These are phyloP conservation scores for Anoplophora glabripennis DNA, from an alignment of 1,140 invertebrate species.

Conservation along the genomic window DNA sequence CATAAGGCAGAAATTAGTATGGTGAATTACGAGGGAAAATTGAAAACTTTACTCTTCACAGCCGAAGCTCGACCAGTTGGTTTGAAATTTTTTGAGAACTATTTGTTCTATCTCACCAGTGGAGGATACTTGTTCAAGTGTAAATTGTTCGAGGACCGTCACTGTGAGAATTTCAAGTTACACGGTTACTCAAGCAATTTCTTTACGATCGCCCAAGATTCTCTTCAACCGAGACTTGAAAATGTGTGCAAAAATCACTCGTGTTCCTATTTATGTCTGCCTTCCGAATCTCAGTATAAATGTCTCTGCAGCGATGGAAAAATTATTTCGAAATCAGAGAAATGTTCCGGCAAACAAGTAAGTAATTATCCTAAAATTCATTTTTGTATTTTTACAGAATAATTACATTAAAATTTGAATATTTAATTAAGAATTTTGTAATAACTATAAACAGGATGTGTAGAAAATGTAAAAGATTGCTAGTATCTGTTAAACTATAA, in stretches of 20 bases:
- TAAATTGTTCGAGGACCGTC: conserved; percentile 49
- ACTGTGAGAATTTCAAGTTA: conserved; percentile 25
- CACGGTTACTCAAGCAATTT: conserved; percentile 49
- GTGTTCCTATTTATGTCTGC: conserved; percentile 58
- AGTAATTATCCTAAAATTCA: background rate
- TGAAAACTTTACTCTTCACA: conserved; percentile 50
- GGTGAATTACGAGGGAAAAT: conserved; percentile 62
- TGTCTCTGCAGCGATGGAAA: conserved; percentile 59
- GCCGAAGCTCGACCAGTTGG: conserved; percentile 50
- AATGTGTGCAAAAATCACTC: conserved; percentile 52
- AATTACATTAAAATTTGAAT: no score
- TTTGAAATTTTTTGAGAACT: conserved; percentile 61
- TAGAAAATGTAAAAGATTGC: background rate
- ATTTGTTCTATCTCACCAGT: conserved; percentile 56
- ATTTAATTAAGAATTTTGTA: no score
- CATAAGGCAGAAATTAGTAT: conserved; percentile 59
- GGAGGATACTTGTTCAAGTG: conserved; percentile 55
- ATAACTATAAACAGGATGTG: conserved; percentile 1
- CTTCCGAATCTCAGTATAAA: conserved; percentile 46
- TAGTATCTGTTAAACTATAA: background rate
- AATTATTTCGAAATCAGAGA: conserved; percentile 36
- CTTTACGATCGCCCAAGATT: conserved; percentile 57
- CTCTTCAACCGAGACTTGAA: conserved; percentile 51
- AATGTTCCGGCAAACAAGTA: conserved; percentile 2
- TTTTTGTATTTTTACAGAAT: no score